Conservation (phyloP, 2,888 invertebrate genomes). For the Ophioninae sp. region DNA sequence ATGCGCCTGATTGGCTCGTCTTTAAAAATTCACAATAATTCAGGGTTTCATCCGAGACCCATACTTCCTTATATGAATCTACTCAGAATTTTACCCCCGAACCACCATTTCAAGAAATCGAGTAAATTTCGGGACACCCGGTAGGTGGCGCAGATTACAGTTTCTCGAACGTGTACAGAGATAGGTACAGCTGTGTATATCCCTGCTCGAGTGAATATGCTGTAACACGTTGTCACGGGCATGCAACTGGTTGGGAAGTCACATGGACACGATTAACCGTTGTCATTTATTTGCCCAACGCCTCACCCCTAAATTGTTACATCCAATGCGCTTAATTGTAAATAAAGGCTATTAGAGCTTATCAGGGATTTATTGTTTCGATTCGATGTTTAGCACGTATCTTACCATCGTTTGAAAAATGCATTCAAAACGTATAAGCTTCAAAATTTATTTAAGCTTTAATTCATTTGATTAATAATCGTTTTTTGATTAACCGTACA, state of each 20-base stretch:
- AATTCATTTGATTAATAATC: too few species aligned
- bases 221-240: slow-evolving; percentile 27
- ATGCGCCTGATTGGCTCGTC: too few species aligned
- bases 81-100: too few species aligned
- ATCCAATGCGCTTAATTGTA: neutral
- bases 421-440: too few species aligned
- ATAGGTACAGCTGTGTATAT: neutral
- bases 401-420: too few species aligned
- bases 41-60: too few species aligned
- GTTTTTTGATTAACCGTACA: too few species aligned
- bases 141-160: slow-evolving; percentile 10
- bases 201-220: slow-evolving; percentile 17
- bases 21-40: too few species aligned
- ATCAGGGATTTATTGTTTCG: neutral
- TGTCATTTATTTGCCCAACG: neutral
- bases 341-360: neutral
- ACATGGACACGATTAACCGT: slow-evolving; percentile 36
- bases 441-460: too few species aligned
- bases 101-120: too few species aligned
- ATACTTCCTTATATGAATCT: too few species aligned
- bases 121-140: neutral
- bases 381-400: neutral
- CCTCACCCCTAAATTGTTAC: neutral
- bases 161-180: neutral
- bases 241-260: slow-evolving; percentile 49